phyloP scores from a whole-genome alignment of 2,888 invertebrate species.

The Aphrophora alni region DNA sequence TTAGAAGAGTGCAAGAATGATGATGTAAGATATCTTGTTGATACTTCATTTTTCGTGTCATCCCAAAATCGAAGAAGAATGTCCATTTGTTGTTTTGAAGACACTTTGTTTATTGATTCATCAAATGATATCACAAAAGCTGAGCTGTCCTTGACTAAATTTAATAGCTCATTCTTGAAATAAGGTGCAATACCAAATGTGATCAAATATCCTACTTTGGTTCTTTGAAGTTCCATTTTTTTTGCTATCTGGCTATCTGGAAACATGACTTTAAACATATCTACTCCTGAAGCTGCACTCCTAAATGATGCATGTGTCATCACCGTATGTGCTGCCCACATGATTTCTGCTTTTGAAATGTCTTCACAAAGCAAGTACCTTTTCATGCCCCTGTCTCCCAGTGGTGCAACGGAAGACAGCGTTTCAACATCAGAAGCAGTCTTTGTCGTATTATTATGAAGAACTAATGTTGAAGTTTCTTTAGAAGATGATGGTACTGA shows the following conservation, averaged over 20 bases:
- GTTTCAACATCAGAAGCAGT: too few species aligned
- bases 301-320: conserved; percentile 12
- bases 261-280: neutral
- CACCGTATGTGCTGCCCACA: neutral
- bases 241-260: neutral
- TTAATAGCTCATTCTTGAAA: conserved; percentile 3
- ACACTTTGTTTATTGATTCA: conserved; percentile 6
- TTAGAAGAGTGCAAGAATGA: too few species aligned
- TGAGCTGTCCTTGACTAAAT: neutral
- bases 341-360: conserved; percentile 6
- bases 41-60: too few species aligned
- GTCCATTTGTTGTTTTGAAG: too few species aligned
- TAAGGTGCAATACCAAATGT: conserved; percentile 2
- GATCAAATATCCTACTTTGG: conserved; percentile 3
- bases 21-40: too few species aligned
- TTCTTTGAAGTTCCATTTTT: conserved; percentile 20
- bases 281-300: conserved; percentile 11
- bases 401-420: neutral
- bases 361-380: neutral
- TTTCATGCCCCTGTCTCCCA: conserved; percentile 14
- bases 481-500: too few species aligned
- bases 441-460: too few species aligned
- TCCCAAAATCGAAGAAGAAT: too few species aligned
- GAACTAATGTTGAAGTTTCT: too few species aligned
- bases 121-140: conserved; percentile 12